Evolutionary conservation across 2,888 invertebrate genomes (phyloP).

Genomic region (Drosophila percnosoma): DNA sequence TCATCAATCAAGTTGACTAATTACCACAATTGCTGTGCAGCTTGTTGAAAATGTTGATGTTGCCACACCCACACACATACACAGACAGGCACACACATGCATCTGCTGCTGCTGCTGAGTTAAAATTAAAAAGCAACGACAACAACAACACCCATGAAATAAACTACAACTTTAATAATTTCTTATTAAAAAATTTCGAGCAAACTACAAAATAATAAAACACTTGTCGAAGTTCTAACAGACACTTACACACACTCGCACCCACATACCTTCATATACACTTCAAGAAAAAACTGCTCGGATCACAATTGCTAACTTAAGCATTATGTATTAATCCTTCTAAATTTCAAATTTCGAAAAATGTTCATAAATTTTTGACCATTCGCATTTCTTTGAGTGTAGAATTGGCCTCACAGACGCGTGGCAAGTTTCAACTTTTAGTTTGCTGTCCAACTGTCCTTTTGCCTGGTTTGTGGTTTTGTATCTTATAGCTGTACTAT

Average conservation of each 20-base stretch:
- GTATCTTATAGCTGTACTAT: conserved; percentile 33
- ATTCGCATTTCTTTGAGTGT: not conserved
- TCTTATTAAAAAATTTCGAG: conserved; percentile 69
- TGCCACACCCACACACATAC: conserved; percentile 12
- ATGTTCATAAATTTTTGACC: not conserved
- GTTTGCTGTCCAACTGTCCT: conserved; percentile 40
- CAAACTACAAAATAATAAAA: conserved; percentile 49
- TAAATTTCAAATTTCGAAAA: not conserved
- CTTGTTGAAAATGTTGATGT: conserved; percentile 10
- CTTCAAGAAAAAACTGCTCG: not conserved
- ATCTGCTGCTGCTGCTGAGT: not conserved
- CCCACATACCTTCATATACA: not conserved
- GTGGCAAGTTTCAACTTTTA: conserved; percentile 32
- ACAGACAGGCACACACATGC: not conserved
- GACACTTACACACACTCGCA: conserved; percentile 12
- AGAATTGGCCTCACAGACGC: not conserved
- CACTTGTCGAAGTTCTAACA: conserved; percentile 57
- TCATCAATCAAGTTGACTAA: conserved; percentile 78
- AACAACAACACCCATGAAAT: conserved; percentile 40
- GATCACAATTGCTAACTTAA: not conserved
- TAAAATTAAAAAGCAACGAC: conserved; percentile 13
- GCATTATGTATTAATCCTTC: too few species aligned
- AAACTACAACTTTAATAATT: conserved; percentile 72
- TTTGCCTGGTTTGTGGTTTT: conserved; percentile 45
- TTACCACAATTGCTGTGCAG: conserved; percentile 59